Evolutionary conservation across 2,888 invertebrate genomes (phyloP).

Genomic region (Andrena praecox): DNA sequence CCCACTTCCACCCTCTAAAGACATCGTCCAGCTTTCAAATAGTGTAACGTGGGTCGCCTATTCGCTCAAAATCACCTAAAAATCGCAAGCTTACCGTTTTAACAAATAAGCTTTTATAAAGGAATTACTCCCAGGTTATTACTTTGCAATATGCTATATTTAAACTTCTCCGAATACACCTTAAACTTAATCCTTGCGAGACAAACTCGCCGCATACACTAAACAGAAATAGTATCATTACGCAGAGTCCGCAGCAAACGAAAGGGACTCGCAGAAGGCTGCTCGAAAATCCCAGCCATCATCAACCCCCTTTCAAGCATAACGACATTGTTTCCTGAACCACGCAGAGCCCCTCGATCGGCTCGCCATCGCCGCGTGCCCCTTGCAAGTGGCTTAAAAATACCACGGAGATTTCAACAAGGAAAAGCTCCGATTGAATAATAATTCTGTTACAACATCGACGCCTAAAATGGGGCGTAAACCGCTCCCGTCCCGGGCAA

Average conservation of each 20-base stretch:
- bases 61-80: background rate
- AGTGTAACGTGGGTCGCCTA: background rate
- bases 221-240: background rate
- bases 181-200: conserved; percentile 8
- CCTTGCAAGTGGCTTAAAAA: background rate
- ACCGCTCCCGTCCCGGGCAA: too few relatives aligned
- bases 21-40: background rate
- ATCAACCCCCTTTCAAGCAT: background rate
- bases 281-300: background rate
- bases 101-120: background rate
- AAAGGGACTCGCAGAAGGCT: conserved; percentile 10
- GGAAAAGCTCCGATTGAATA: background rate
- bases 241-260: background rate
- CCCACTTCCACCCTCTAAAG: background rate
- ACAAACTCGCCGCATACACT: background rate
- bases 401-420: background rate
- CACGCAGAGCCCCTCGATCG: conserved; percentile 4
- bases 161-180: background rate
- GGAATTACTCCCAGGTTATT: background rate
- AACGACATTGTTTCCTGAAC: conserved; percentile 12
- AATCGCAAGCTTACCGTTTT: background rate
- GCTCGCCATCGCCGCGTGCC: background rate
- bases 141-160: background rate
- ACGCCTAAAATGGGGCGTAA: background rate
- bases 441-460: background rate